These are phyloP conservation scores for Miltochrista miniata DNA, from an alignment of 2,888 invertebrate species.

Conservation along the genomic window DNA sequence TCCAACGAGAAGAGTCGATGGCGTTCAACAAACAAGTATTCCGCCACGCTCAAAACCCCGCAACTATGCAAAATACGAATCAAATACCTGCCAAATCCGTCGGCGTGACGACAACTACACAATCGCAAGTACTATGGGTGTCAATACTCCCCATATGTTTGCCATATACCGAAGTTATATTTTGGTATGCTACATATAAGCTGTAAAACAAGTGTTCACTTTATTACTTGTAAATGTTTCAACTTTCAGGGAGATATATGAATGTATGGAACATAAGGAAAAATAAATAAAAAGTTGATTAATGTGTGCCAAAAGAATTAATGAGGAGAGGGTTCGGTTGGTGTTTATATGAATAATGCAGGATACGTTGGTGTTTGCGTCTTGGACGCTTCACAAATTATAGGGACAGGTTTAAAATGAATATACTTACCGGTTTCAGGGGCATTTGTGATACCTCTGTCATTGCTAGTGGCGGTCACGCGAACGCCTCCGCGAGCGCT, in stretches of 20 bases:
- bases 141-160: slow-evolving; percentile 71
- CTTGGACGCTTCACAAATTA: slow-evolving; percentile 23
- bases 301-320: slow-evolving; percentile 19
- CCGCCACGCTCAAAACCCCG: slow-evolving; percentile 46
- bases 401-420: slow-evolving; percentile 21
- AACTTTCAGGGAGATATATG: slow-evolving; percentile 46
- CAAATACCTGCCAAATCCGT: slow-evolving; percentile 82
- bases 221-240: slow-evolving; percentile 72
- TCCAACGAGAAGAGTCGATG: slow-evolving; percentile 25
- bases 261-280: slow-evolving; percentile 32
- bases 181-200: slow-evolving; percentile 77
- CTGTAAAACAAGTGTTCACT: slow-evolving; percentile 82
- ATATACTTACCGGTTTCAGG: slow-evolving; percentile 77
- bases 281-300: slow-evolving; percentile 25
- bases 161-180: slow-evolving; percentile 79
- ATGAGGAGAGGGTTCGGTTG: slow-evolving; percentile 15
- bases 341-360: slow-evolving; percentile 24
- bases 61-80: slow-evolving; percentile 80
- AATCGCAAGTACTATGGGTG: slow-evolving; percentile 74
- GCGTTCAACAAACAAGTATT: slow-evolving; percentile 51
- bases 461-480: slow-evolving; percentile 77
- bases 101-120: slow-evolving; percentile 80
- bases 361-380: slow-evolving; percentile 16
- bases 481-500: slow-evolving; percentile 73
- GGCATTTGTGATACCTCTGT: slow-evolving; percentile 83